A percentile compares a stretch with the other conserved stretches of the same genome.
phyloP scores from a whole-genome alignment of 2,888 invertebrate species.

The Crossocerus cetratus region DNA sequence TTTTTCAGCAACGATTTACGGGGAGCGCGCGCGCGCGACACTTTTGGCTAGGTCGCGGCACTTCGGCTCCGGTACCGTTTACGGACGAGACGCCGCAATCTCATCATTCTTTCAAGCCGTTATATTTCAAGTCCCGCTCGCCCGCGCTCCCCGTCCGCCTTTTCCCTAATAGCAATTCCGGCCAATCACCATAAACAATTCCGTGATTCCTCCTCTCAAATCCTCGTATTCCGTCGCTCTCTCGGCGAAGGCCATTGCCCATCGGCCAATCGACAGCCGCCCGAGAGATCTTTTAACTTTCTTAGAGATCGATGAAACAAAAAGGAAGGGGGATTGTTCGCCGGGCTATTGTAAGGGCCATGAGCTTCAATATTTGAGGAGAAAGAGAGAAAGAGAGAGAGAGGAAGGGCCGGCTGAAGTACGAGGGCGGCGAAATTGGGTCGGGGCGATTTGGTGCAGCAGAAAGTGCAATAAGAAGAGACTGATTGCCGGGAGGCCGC shows the following conservation, averaged over 20 bases:
- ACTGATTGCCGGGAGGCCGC: too few relatives aligned
- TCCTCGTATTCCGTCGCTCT: not conserved
- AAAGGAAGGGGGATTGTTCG: too few relatives aligned
- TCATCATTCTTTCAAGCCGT: not conserved
- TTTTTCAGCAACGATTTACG: conserved; percentile 1
- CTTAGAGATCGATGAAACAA: too few relatives aligned
- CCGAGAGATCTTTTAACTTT: too few relatives aligned
- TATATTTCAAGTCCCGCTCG: not conserved
- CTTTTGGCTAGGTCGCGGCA: not conserved
- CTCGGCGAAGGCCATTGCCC: not conserved
- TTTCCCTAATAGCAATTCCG: not conserved
- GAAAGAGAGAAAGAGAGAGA: too few relatives aligned
- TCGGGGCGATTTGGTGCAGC: too few relatives aligned
- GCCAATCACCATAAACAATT: not conserved
- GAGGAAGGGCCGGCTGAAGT: too few relatives aligned
- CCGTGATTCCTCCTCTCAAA: not conserved
- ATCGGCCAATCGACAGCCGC: too few relatives aligned
- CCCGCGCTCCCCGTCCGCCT: not conserved
- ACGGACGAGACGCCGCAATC: not conserved
- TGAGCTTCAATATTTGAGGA: too few relatives aligned
- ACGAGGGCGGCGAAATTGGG: too few relatives aligned
- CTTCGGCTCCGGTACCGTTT: not conserved
- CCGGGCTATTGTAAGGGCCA: too few relatives aligned
- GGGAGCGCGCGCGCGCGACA: not conserved
- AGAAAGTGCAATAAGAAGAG: too few relatives aligned